phyloP scores from a whole-genome alignment of 2,888 invertebrate genomes.

The Nineta flava region DNA sequence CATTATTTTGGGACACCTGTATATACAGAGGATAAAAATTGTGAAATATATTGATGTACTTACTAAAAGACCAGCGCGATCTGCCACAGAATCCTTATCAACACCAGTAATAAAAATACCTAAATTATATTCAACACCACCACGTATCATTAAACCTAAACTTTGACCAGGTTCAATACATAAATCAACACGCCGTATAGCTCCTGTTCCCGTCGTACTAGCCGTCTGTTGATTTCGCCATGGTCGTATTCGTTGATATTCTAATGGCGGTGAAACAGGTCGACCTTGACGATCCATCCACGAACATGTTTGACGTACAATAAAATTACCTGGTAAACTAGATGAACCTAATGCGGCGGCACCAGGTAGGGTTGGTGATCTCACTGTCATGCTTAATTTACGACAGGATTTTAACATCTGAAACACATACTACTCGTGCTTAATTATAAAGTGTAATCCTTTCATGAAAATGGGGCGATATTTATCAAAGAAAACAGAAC shows the following conservation, averaged over 20 bases:
- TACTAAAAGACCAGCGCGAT: slow-evolving; percentile 78
- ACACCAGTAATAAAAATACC: slow-evolving; percentile 94
- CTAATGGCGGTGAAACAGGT: slow-evolving; percentile 70
- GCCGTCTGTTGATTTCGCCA: slow-evolving; percentile 20
- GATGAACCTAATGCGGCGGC: slow-evolving; percentile 25
- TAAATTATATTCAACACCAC: slow-evolving; percentile 86
- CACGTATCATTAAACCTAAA: slow-evolving; percentile 85
- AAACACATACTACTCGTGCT: slow-evolving; percentile 16
- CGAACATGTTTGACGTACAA: slow-evolving; percentile 67
- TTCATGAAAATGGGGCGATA: not conserved
- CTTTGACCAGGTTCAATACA: slow-evolving; percentile 83
- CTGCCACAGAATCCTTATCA: slow-evolving; percentile 85
- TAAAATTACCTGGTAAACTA: slow-evolving; percentile 31
- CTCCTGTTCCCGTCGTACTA: slow-evolving; percentile 33
- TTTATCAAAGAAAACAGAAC: not conserved
- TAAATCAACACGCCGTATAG: slow-evolving; percentile 55
- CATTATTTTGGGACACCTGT: too few species aligned
- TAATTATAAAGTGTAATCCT: too few species aligned
- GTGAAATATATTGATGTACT: slow-evolving; percentile 14
- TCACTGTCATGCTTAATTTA: slow-evolving; percentile 77
- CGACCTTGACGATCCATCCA: slow-evolving; percentile 90
- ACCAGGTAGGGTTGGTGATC: slow-evolving; percentile 55
- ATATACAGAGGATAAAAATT: too few species aligned
- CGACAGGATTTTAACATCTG: slow-evolving; percentile 83
- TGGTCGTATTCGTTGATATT: slow-evolving; percentile 33